Evolutionary conservation across 2,888 invertebrate genomes (phyloP).

Genomic region (Aporophyla nigra): DNA sequence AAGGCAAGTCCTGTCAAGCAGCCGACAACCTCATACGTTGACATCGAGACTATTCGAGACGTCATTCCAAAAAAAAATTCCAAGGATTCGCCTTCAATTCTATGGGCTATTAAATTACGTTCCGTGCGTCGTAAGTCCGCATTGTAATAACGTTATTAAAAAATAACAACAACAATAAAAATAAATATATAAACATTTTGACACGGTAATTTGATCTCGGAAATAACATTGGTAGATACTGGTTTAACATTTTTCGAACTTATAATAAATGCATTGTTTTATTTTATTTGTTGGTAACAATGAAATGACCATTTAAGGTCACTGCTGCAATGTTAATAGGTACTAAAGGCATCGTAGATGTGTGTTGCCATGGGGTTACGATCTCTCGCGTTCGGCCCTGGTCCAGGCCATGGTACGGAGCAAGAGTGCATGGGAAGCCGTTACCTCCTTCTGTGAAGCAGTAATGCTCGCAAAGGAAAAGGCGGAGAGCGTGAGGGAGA

Average conservation of each 20-base stretch:
- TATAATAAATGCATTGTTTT: constrained; percentile 1
- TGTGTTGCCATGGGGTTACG: neutral
- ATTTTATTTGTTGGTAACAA: constrained; percentile 2
- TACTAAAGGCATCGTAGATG: neutral
- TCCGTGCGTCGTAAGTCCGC: too few species aligned
- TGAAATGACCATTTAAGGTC: neutral
- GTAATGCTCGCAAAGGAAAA: too few species aligned
- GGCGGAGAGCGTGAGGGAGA: too few species aligned
- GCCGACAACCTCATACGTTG: too few species aligned
- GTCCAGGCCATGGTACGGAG: too few species aligned
- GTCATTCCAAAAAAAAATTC: too few species aligned
- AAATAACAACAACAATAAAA: neutral
- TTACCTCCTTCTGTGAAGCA: too few species aligned
- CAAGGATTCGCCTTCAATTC: neutral
- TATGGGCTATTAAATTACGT: neutral
- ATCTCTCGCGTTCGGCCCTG: too few species aligned
- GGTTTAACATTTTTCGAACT: constrained; percentile 5
- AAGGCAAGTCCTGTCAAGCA: too few species aligned
- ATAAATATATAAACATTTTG: neutral
- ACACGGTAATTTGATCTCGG: constrained; percentile 27
- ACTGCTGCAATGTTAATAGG: neutral
- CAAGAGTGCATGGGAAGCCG: too few species aligned
- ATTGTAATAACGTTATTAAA: neutral
- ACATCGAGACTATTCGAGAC: too few species aligned
- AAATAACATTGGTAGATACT: constrained; percentile 11